A percentile compares a stretch with the other conserved stretches of the same genome.
phyloP scores from a whole-genome alignment of 2,888 invertebrate species.

The Dendrolimus houi region DNA sequence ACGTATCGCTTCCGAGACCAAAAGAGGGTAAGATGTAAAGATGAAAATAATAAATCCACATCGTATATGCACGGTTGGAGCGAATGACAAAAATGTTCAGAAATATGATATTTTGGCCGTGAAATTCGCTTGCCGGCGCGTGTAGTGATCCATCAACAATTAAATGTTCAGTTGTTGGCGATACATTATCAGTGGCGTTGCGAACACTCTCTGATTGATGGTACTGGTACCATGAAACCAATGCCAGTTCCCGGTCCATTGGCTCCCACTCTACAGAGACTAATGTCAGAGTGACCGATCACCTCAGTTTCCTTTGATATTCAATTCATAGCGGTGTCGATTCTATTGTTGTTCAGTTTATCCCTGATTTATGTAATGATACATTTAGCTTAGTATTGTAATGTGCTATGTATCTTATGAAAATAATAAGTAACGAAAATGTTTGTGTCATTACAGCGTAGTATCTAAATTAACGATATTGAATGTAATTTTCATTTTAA shows the following conservation, averaged over 20 bases:
- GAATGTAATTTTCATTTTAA: no score
- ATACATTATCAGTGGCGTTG: constrained; percentile 62
- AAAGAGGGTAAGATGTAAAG: constrained; percentile 65
- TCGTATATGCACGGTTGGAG: constrained; percentile 64
- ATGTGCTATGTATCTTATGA: no score
- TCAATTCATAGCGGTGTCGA: constrained; percentile 28
- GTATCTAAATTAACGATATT: no score
- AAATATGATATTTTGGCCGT: constrained; percentile 47
- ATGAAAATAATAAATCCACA: constrained; percentile 73
- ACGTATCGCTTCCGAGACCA: constrained; percentile 70
- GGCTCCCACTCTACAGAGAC: constrained; percentile 40
- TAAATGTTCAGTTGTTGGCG: constrained; percentile 64
- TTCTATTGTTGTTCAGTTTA: constrained; percentile 2
- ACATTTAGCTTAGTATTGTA: neutral
- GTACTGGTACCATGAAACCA: constrained; percentile 46
- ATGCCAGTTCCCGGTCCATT: constrained; percentile 38
- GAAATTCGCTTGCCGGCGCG: constrained; percentile 44
- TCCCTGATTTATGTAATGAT: neutral
- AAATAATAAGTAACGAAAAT: no score
- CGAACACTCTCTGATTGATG: constrained; percentile 63
- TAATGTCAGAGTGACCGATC: constrained; percentile 57
- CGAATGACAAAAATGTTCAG: constrained; percentile 46
- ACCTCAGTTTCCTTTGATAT: constrained; percentile 21
- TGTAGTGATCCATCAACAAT: constrained; percentile 67
- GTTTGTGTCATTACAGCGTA: no score